A percentile compares a stretch with the other conserved stretches of the same genome.
phyloP scores from a whole-genome alignment of 2,888 invertebrate species.

The Cephus nigrinus region DNA sequence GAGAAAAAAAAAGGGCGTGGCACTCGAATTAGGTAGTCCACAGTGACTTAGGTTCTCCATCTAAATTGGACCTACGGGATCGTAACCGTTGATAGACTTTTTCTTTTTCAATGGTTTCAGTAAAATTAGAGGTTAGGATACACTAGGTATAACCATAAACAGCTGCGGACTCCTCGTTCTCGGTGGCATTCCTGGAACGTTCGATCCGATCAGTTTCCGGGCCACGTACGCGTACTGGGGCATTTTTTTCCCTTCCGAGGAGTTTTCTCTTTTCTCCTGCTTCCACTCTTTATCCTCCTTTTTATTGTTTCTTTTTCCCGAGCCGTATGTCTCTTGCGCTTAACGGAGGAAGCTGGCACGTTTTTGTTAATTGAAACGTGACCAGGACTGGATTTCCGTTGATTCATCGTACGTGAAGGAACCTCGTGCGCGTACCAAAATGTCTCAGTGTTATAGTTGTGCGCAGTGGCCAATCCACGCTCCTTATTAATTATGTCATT shows the following conservation, averaged over 20 bases:
- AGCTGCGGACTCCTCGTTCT: no score
- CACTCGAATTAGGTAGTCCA: no score
- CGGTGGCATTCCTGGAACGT: not conserved
- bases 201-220: conserved; percentile 6
- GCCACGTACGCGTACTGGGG: not conserved
- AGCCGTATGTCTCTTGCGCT: not conserved
- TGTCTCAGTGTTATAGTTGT: conserved; percentile 18
- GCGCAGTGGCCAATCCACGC: not conserved
- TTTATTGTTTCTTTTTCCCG: not conserved
- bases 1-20: no score
- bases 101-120: no score
- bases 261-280: not conserved
- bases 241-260: no score
- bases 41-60: no score
- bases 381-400: conserved; percentile 6
- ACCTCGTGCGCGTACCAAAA: not conserved
- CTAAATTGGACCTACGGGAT: no score
- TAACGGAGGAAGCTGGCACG: conserved; percentile 9
- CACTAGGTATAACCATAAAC: no score
- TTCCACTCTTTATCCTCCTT: no score
- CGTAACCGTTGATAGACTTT: no score
- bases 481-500: no score
- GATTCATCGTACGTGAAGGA: conserved; percentile 9
- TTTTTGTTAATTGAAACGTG: conserved; percentile 17
- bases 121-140: no score